Percentiles rank a stretch among this genome's conserved stretches.
Evolutionary conservation across 2,888 invertebrate species (phyloP).

Genomic region (Neoscelio sp.): DNA sequence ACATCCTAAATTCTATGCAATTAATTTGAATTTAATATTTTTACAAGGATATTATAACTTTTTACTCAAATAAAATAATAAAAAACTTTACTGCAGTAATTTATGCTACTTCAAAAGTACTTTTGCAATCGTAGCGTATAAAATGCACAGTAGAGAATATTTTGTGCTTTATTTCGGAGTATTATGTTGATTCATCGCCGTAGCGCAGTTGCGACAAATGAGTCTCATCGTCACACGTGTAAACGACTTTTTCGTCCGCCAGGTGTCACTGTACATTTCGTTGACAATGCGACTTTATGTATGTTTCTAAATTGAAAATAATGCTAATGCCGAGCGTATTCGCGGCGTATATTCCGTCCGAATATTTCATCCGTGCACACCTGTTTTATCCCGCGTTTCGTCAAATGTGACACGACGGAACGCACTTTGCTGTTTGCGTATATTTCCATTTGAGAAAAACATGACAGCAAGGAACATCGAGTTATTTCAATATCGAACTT

Average conservation of each 20-base stretch:
- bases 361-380: conserved; percentile 26
- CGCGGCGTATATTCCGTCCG: conserved; percentile 32
- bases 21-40: too few relatives aligned
- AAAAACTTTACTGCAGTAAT: too few relatives aligned
- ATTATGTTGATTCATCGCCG: conserved; percentile 42
- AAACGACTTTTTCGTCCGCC: conserved; percentile 41
- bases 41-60: too few relatives aligned
- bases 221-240: conserved; percentile 23
- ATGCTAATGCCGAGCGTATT: conserved; percentile 44
- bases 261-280: conserved; percentile 33
- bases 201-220: conserved; percentile 30
- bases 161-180: conserved; percentile 16
- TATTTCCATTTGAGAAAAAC: conserved; percentile 9
- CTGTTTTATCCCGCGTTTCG: conserved; percentile 21
- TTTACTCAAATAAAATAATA: too few relatives aligned
- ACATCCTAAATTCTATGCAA: too few relatives aligned
- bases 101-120: too few relatives aligned
- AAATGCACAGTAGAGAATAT: too few relatives aligned
- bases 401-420: conserved; percentile 13
- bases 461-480: conserved; percentile 9
- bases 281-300: conserved; percentile 50
- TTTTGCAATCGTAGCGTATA: too few relatives aligned
- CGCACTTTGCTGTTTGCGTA: conserved; percentile 3
- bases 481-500: conserved; percentile 25
- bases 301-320: conserved; percentile 54